Base-by-base conservation (phyloP, 2,888 invertebrate species). In the Thelaira solivaga region DNA sequence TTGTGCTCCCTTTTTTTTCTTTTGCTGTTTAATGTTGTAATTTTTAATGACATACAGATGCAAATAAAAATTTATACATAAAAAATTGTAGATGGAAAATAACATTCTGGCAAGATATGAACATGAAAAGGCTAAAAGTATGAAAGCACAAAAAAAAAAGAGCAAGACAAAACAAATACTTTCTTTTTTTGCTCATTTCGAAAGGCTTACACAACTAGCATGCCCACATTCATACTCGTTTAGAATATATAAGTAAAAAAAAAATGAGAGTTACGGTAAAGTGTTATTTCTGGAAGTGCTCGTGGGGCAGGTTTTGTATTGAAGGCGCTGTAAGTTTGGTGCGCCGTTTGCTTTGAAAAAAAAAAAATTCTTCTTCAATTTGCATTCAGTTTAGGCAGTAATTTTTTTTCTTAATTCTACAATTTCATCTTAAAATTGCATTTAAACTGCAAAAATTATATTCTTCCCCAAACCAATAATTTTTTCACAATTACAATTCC, bases 21-120 rank as follows among this genome's bases (percentile, higher is more conserved):
- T 41, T 24, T n/a, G n/a, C 64, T 57, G 39, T 77, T 73, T 73
- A 77, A 77, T 73, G 57, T 77, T 77, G 51, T 77, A 68, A 77
- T 69, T 69, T 77, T 77, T 77, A 73, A 77, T 77, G 77, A 73
- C 77, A 73, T 73, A 64, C 77, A 64, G 49, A 51, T 68, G 68
- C 57, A 64, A 62, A 68, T 47, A 24, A 51, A 57, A 55, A 53
- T n/a, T n/a, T n/a, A n/a, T n/a, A 18, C 5, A 10, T 36, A 36
- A 18, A 49, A 53, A 45, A 39, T 34, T 22, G 24, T 11, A 59
- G 26, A 49, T 57, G 57, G 41, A 69, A 59, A 57, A 59, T 57
- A 41, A 39, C 45, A 57, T 68, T 68, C 20, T 57, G 16, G 29
- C 57, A 39, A 68, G 68, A 68, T 57, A 39, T 68, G 57, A 68